Evolutionary conservation across 2,888 invertebrate genomes (phyloP).

Genomic region (Lobophora halterata): DNA sequence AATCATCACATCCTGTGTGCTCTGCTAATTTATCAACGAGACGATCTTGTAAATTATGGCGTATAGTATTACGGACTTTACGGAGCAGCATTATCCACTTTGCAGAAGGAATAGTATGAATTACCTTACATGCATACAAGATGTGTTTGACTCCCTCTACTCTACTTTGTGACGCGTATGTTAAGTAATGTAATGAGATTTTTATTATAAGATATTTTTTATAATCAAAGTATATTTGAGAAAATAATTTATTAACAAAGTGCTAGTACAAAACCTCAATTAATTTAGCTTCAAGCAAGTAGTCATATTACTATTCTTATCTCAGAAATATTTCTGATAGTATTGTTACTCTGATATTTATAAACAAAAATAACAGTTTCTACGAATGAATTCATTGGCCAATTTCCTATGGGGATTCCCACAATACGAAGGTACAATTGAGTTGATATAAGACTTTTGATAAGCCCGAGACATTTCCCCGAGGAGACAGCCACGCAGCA

Average conservation of each 20-base stretch:
- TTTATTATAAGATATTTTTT: too few species aligned
- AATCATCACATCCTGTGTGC: conserved; percentile 22
- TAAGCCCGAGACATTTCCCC: conserved; percentile 40
- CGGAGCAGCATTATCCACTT: conserved; percentile 9
- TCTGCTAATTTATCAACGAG: conserved; percentile 18
- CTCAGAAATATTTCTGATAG: too few species aligned
- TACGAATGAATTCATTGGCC: too few species aligned
- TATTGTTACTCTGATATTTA: too few species aligned
- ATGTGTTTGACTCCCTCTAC: too few species aligned
- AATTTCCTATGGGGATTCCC: conserved; percentile 15
- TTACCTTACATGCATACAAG: background rate
- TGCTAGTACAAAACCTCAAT: too few species aligned
- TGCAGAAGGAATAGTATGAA: background rate
- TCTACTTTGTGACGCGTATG: too few species aligned
- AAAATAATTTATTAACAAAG: too few species aligned
- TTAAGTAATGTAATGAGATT: too few species aligned
- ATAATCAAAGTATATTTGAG: too few species aligned
- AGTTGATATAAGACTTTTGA: conserved; percentile 41
- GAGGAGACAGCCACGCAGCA: conserved; percentile 41
- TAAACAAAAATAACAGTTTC: background rate
- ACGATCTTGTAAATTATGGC: conserved; percentile 15
- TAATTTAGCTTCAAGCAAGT: too few species aligned
- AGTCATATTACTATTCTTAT: too few species aligned
- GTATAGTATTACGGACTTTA: conserved; percentile 12
- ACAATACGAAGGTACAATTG: conserved; percentile 30